Conservation (phyloP, 2,888 invertebrate genomes). For the Cataglyphis rosenhaueri region DNA sequence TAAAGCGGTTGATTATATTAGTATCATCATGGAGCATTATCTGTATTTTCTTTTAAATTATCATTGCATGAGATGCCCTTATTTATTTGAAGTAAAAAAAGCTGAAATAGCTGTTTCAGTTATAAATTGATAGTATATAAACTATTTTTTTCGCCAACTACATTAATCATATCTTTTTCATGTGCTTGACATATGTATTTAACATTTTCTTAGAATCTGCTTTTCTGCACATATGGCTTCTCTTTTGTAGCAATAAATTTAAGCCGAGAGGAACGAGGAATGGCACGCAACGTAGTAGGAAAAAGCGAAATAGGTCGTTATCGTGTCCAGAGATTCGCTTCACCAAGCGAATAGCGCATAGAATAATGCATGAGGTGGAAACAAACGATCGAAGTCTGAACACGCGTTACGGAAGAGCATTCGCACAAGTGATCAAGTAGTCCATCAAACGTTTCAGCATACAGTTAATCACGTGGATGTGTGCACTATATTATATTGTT, state of each 20-base stretch:
- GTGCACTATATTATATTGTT: not conserved
- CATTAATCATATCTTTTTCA: not conserved
- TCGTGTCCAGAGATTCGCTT: conserved; percentile 55
- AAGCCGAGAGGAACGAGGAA: not conserved
- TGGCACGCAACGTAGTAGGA: not conserved
- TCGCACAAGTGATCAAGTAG: conserved; percentile 42
- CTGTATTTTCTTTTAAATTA: not conserved
- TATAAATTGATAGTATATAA: not conserved
- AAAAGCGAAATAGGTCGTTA: conserved; percentile 55
- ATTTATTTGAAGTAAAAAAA: not conserved
- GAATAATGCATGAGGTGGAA: conserved; percentile 73
- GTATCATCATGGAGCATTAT: not conserved
- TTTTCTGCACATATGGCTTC: conserved; percentile 7
- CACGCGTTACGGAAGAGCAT: conserved; percentile 46
- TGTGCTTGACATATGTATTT: not conserved
- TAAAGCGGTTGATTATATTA: not conserved
- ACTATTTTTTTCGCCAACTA: not conserved
- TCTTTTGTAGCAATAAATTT: conserved; percentile 19
- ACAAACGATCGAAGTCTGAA: conserved; percentile 56
- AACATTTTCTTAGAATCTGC: not conserved
- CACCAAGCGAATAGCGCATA: conserved; percentile 61
- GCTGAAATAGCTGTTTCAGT: not conserved
- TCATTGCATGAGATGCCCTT: not conserved
- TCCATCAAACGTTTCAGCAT: conserved; percentile 46
- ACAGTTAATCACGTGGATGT: conserved; percentile 5